phyloP scores from a whole-genome alignment of 2,113 vertebrate genomes.

The Shinisaurus crocodilurus region DNA sequence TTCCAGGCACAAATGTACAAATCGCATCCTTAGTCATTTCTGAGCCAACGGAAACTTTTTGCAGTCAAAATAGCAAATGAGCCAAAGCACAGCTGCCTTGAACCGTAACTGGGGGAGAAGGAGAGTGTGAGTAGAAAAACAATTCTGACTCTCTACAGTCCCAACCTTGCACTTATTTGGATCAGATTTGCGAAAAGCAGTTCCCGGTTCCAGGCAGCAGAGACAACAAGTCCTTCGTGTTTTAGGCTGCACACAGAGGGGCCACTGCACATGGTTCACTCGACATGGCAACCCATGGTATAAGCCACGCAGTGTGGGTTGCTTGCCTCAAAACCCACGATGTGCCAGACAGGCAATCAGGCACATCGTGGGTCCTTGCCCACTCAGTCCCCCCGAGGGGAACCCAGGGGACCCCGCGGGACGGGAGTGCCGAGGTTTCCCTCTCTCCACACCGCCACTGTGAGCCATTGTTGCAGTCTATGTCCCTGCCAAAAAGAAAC shows the following conservation, averaged over 20 bases:
- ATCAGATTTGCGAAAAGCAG: neutral
- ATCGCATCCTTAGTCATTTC: neutral
- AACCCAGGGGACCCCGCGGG: too few relatives aligned
- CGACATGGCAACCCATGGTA: too few relatives aligned
- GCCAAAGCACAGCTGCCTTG: neutral
- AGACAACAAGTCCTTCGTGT: too few relatives aligned
- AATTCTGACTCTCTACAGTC: neutral
- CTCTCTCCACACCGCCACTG: too few relatives aligned
- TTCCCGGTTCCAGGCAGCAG: neutral
- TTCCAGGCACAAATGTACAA: neutral
- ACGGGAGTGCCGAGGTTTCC: too few relatives aligned
- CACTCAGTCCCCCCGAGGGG: too few relatives aligned
- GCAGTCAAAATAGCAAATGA: neutral
- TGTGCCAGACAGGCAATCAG: too few relatives aligned
- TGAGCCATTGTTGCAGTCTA: too few relatives aligned
- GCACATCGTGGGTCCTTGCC: too few relatives aligned
- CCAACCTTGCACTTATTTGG: neutral
- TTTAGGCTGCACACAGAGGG: neutral
- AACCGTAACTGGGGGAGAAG: neutral
- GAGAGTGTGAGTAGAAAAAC: neutral
- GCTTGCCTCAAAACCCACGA: too few relatives aligned
- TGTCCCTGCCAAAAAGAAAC: too few relatives aligned
- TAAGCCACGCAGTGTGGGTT: too few relatives aligned
- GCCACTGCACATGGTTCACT: neutral
- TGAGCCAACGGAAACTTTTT: neutral